Evolutionary conservation across 2,797 vertebrate species (phyloP), one percentile per base, ranked within the genome.

Genomic region (Pelochelys cantorii): DNA sequence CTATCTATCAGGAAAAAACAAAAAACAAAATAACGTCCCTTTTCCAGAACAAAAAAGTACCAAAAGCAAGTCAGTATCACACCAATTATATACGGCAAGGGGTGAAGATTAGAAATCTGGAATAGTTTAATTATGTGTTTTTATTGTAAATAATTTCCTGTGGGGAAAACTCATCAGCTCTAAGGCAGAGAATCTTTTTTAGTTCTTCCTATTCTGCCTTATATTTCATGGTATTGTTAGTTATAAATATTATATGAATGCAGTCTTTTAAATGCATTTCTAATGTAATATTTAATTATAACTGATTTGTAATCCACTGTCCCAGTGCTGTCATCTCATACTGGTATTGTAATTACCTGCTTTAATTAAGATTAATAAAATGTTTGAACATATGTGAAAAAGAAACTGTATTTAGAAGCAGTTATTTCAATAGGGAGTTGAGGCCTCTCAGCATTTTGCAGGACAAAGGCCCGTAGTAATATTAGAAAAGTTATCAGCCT

Each of bases 401-500:
- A 62, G 48, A 92, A 96, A 79, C 83, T 95, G 86, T 96, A 93
- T 85, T 93, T 56, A 94, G 78, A 95, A 95, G 87, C 80, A 85
- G 85, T 97, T 91, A 90, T 97, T 97, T 97, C 88, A 93, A 93
- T 81, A 81, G 90, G 95, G 95, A 89, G 20, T 65, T 52, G 37
- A 87, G 79, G 2, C 48, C 10, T 59, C 17, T 90, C 82, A 79
- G 96, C 93, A 93, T 29, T 11, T 62, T 95, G 80, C 94, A 95
- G 97, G 87, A 95, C 97, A 96, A 97, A 83, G 82, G 54, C 22
- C 85, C 88, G 85, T 91, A 92, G 84, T 96, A 96, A 97, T 90
- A 94, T 94, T 90, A 95, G 88, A 86, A 95, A 95, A 94, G 94
- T 97, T 97, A 97, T 97, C 97, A 97, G 84, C 71, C 22, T 22